A percentile compares a stretch with the other conserved stretches of the same genome.
These are phyloP conservation scores for Micromys minutus DNA, from an alignment of 2,113 vertebrate genomes.

Conservation along the genomic window DNA sequence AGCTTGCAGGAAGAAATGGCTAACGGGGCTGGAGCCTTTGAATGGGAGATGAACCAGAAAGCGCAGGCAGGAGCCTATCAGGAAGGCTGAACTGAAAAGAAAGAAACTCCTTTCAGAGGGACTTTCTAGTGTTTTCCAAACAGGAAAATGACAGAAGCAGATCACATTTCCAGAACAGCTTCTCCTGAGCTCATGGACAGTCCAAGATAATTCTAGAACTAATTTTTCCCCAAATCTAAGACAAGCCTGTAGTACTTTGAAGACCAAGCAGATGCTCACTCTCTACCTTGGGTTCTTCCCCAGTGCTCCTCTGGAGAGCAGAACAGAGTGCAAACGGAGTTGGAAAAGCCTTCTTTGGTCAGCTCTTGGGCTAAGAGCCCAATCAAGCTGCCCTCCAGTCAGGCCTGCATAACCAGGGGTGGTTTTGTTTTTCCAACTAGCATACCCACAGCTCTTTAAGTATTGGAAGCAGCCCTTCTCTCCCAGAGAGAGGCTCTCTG, in stretches of 20 bases:
- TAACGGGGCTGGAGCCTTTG: background rate
- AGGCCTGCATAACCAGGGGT: background rate
- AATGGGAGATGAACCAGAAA: background rate
- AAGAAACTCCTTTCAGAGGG: background rate
- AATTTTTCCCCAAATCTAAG: slow-evolving; percentile 63
- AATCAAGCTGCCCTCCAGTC: too few species aligned
- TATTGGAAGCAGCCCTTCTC: background rate
- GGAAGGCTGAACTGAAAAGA: background rate
- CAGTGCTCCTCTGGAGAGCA: background rate
- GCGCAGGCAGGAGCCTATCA: background rate
- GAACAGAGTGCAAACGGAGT: background rate
- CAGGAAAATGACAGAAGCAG: background rate
- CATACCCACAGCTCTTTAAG: background rate
- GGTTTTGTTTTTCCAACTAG: background rate
- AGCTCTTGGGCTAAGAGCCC: too few species aligned
- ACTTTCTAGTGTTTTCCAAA: background rate
- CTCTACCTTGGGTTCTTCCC: background rate
- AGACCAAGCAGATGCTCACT: background rate
- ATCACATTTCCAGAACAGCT: slow-evolving; percentile 71
- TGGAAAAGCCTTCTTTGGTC: background rate
- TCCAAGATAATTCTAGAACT: slow-evolving; percentile 51
- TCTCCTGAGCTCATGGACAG: slow-evolving; percentile 49
- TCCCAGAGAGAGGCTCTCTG: background rate
- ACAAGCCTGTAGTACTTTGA: slow-evolving; percentile 27
- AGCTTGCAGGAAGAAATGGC: background rate